A percentile compares a stretch with the other conserved stretches of the same genome.
Conservation (phyloP, 2,113 vertebrate species). For the Hypanus sabinus region DNA sequence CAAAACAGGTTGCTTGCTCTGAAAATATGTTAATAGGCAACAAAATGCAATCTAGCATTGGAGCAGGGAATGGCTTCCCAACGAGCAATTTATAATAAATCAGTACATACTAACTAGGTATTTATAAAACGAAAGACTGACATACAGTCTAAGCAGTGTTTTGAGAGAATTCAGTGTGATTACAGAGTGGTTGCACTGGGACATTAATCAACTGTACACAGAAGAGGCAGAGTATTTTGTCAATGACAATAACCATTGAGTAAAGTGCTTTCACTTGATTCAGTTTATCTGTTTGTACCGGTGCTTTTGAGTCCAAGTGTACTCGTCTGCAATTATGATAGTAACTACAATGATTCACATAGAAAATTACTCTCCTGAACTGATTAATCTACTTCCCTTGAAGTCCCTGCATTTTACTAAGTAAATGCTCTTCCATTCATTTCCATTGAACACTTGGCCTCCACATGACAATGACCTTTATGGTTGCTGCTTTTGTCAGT, state of each 20-base stretch:
- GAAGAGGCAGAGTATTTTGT: conserved; percentile 6
- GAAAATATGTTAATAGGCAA: background rate
- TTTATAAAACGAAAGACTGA: background rate
- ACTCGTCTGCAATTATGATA: conserved; percentile 11
- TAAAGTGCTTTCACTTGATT: conserved; percentile 25
- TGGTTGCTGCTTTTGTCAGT: background rate
- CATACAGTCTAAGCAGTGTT: background rate
- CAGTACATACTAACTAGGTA: background rate
- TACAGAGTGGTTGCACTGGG: background rate
- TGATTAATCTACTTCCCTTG: conserved; percentile 10
- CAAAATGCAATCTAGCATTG: background rate
- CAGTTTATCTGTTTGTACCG: background rate
- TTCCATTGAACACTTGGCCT: background rate
- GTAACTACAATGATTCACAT: conserved; percentile 26
- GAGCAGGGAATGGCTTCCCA: background rate
- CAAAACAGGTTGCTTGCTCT: background rate
- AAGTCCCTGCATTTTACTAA: background rate
- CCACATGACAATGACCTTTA: background rate
- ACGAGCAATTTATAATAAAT: conserved; percentile 4
- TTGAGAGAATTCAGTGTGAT: conserved; percentile 21
- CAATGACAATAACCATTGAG: conserved; percentile 25
- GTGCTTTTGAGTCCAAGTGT: conserved; percentile 2
- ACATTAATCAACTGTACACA: conserved; percentile 7
- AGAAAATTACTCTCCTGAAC: conserved; percentile 26
- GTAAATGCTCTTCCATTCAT: background rate